phyloP scores from a whole-genome alignment of 1,140 invertebrate species.

The Pseudobourletiella spinata region DNA sequence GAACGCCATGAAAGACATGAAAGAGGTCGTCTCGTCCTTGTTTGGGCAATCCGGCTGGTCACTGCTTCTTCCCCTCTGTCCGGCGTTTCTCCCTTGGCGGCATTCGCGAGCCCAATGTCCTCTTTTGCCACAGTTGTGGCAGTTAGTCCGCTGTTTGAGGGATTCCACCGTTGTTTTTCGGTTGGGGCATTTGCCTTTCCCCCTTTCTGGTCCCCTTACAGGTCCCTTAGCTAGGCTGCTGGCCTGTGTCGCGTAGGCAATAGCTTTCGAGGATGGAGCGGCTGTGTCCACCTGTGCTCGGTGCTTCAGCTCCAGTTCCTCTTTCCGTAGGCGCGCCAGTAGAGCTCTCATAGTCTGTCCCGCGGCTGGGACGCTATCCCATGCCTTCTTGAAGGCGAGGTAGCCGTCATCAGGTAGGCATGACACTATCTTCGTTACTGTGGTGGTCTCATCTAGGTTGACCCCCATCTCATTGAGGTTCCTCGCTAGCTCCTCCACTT shows the following conservation, averaged over 20 bases:
- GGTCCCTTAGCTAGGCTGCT: neutral
- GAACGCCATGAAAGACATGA: neutral
- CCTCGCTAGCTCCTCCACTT: neutral
- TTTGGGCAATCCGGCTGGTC: too few species aligned
- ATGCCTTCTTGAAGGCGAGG: too few species aligned
- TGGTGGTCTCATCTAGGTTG: too few species aligned
- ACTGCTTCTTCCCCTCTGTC: neutral
- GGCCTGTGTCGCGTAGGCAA: neutral
- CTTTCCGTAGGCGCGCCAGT: neutral
- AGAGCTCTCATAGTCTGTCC: neutral
- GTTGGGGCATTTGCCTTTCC: too few species aligned
- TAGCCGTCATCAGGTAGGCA: constrained; percentile 35
- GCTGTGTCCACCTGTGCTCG: neutral
- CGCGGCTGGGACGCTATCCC: neutral
- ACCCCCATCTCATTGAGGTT: neutral
- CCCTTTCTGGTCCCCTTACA: neutral
- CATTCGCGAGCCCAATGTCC: constrained; percentile 8
- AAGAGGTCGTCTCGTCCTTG: neutral
- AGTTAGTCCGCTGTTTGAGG: too few species aligned
- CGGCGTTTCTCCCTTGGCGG: neutral
- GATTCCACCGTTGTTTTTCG: neutral
- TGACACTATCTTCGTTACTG: neutral
- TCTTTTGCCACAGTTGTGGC: neutral
- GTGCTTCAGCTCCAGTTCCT: neutral
- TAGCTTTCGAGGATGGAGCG: too few species aligned